Base-by-base conservation (phyloP, 2,113 vertebrate genomes). In the Lasiurus borealis region DNA sequence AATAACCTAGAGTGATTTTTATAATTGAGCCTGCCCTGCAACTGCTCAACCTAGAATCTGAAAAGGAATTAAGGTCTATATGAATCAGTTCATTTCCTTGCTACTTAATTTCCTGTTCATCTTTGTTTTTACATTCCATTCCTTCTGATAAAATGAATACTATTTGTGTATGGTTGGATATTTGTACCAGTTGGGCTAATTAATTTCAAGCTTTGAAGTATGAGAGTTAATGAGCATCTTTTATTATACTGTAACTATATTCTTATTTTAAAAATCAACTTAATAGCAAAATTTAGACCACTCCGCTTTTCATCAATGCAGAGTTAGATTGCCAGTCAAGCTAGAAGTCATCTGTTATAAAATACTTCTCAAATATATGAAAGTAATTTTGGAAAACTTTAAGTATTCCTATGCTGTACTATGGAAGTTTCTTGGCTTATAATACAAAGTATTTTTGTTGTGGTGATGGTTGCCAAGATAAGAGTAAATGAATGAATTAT, bases 71-170 rank as follows among this genome's bases (percentile, higher is more conserved):
- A 85, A 94, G 27, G 71, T 94, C 48, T 89, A 34, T 85, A 80
- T 18, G 4, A 64, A 85, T 59, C 2, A 62, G 50, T 89, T 93
- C 44, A n/a, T 8, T 52, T 92, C 12, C 27, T 77, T 92, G 71
- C 36, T 66, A 40, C 16, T 71, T 93, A 76, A 90, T 90, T 87
- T 90, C 16, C 21, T 87, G 1, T 89, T 89, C 16, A 11, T 44
- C 66, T 88, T 95, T 86, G 66, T 69, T 84, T 95, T 94, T 77
- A 85, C 5, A 82, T 77, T 95, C 90, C 9, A 94, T 91, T 93
- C 95, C 46, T n/a, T 87, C 54, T 81, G 64, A 73, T 68, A 68
- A 92, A 91, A 87, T 72, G 71, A 93, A 89, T 93, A 48, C 62
- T 71, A 91, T 73, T n/a, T 34, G 69, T 76, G 29, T 23, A 44